Percentiles rank a stretch among this genome's conserved stretches.
These are phyloP conservation scores for Nymphalis urticae DNA, from an alignment of 2,888 invertebrate species.

Conservation along the genomic window DNA sequence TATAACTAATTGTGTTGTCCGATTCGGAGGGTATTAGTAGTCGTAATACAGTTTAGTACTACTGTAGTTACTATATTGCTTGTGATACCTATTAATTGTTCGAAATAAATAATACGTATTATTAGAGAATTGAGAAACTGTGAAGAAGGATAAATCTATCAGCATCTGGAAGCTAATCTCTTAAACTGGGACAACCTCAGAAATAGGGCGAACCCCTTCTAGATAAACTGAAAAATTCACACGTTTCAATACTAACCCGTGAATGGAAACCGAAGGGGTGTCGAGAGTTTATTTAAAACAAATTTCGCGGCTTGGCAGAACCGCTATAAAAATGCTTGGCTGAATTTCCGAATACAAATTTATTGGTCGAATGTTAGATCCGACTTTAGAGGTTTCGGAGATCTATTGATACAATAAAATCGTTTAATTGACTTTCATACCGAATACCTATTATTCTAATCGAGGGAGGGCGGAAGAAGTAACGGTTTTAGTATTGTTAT, in stretches of 20 bases:
- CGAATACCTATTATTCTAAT: background rate
- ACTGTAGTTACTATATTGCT: too few relatives aligned
- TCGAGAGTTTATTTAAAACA: conserved; percentile 39
- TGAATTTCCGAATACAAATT: conserved; percentile 21
- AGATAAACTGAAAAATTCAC: conserved; percentile 29
- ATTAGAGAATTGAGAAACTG: too few relatives aligned
- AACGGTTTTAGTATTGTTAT: background rate
- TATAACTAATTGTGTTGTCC: too few relatives aligned
- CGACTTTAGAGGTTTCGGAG: conserved; percentile 7
- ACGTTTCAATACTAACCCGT: conserved; percentile 25
- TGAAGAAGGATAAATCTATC: background rate
- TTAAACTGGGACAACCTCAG: background rate
- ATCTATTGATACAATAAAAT: conserved; percentile 20
- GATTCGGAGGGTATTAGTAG: too few relatives aligned
- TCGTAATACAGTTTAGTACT: too few relatives aligned
- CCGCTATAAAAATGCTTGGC: conserved; percentile 17
- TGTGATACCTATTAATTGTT: background rate
- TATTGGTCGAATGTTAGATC: conserved; percentile 12
- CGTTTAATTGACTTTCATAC: conserved; percentile 12
- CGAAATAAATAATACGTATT: too few relatives aligned
- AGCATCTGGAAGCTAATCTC: background rate
- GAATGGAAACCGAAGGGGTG: conserved; percentile 34
- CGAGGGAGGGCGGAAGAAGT: background rate
- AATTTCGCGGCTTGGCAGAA: conserved; percentile 36
- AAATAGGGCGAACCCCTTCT: background rate